A percentile compares a stretch with the other conserved stretches of the same genome.
These are phyloP conservation scores for Etheostoma spectabile DNA, from an alignment of 2,113 vertebrate genomes.

Conservation along the genomic window DNA sequence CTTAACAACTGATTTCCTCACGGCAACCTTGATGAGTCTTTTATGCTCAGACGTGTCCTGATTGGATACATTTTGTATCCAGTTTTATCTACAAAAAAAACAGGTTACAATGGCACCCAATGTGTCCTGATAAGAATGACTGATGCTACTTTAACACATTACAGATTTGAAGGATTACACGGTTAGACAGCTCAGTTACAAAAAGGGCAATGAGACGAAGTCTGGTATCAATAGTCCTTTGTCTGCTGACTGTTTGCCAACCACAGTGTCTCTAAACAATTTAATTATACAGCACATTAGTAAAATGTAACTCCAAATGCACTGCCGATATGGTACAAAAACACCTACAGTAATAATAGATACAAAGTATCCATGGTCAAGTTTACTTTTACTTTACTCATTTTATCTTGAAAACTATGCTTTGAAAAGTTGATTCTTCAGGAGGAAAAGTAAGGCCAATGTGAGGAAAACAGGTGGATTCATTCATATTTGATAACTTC, in stretches of 20 bases:
- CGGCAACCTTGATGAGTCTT: conserved; percentile 15
- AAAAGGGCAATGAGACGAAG: conserved; percentile 5
- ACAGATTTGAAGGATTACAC: background rate
- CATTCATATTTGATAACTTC: background rate
- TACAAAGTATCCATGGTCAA: background rate
- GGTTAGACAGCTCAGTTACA: background rate
- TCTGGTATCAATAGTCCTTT: conserved; percentile 24
- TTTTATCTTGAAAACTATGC: background rate
- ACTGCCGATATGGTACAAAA: background rate
- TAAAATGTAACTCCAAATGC: background rate
- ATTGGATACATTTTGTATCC: background rate
- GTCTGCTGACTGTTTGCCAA: conserved; percentile 22
- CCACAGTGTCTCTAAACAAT: conserved; percentile 14
- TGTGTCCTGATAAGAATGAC: background rate
- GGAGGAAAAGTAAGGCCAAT: background rate
- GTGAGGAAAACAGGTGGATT: background rate
- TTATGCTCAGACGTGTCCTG: background rate
- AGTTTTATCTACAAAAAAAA: conserved; percentile 15
- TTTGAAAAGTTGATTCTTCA: background rate
- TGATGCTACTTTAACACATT: conserved; percentile 14
- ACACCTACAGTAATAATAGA: background rate
- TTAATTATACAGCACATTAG: background rate
- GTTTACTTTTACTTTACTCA: background rate
- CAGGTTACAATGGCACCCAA: conserved; percentile 1
- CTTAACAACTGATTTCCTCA: conserved; percentile 18